Conservation (phyloP, 2,888 invertebrate species). For the Scaptomyza cyrtandrae region DNA sequence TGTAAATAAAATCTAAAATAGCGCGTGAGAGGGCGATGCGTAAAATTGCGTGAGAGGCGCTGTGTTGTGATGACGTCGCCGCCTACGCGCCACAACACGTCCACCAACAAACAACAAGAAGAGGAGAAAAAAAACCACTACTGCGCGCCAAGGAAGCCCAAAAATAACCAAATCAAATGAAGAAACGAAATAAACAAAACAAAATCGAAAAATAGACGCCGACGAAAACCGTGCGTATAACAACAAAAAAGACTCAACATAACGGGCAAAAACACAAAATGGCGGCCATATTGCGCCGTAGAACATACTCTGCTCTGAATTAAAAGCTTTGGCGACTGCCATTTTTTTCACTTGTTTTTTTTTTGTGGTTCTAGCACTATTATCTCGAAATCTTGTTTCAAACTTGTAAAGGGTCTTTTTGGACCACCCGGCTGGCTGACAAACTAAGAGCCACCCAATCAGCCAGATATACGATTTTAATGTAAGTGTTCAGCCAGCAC, state of each 20-base stretch:
- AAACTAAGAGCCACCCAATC: slow-evolving; percentile 4
- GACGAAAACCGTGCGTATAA: slow-evolving; percentile 22
- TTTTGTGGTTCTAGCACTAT: slow-evolving; percentile 24
- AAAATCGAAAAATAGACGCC: slow-evolving; percentile 49
- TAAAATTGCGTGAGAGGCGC: slow-evolving; percentile 48
- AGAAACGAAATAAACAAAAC: slow-evolving; percentile 71
- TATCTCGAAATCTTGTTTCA: slow-evolving; percentile 23
- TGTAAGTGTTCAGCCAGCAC: too few relatives aligned
- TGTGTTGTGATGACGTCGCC: slow-evolving; percentile 68
- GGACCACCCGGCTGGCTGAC: slow-evolving; percentile 21
- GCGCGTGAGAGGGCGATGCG: slow-evolving; percentile 41
- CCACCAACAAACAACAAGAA: not conserved
- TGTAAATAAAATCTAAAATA: slow-evolving; percentile 72
- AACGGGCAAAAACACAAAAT: slow-evolving; percentile 70
- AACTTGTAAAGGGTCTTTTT: slow-evolving; percentile 5
- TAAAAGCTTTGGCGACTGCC: slow-evolving; percentile 64
- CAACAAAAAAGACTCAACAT: slow-evolving; percentile 43
- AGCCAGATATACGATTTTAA: not conserved
- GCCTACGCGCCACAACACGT: slow-evolving; percentile 49
- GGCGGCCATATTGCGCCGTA: slow-evolving; percentile 75
- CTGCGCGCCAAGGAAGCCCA: slow-evolving; percentile 47
- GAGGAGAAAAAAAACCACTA: slow-evolving; percentile 14
- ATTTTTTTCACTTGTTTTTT: slow-evolving; percentile 59
- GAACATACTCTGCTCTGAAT: slow-evolving; percentile 45
- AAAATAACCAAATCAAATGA: slow-evolving; percentile 30